Conservation (phyloP, 92 coral and sea anemone species). For the Pocillopora grandis region DNA sequence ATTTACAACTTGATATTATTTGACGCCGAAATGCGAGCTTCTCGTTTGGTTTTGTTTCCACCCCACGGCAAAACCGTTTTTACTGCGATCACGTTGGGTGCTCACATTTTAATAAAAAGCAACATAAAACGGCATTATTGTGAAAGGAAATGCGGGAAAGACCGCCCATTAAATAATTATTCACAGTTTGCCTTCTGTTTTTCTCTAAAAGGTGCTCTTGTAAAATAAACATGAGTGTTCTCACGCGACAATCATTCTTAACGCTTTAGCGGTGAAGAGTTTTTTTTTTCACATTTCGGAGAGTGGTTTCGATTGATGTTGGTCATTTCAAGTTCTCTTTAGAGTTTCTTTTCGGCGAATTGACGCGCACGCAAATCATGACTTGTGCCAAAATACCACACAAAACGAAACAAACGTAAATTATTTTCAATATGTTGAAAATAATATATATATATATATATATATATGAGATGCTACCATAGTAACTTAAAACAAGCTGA, state of each 20-base stretch:
- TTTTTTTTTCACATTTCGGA: background rate
- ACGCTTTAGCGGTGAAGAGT: constrained; percentile 3
- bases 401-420: too few species aligned
- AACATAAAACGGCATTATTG: background rate
- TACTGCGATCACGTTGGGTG: background rate
- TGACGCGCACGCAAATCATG: background rate
- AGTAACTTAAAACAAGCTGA: too few species aligned
- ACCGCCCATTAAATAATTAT: constrained; percentile 30
- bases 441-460: too few species aligned
- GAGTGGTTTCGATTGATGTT: background rate
- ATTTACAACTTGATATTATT: constrained; percentile 19
- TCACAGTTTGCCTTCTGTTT: constrained; percentile 32
- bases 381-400: too few species aligned
- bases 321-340: background rate
- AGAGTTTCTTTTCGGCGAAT: background rate
- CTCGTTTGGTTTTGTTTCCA: background rate
- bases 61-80: constrained; percentile 16
- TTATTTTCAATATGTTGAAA: too few species aligned
- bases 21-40: background rate
- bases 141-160: constrained; percentile 19
- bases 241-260: constrained; percentile 4
- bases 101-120: too few species aligned
- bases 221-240: constrained; percentile 29
- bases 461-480: too few species aligned
- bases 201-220: background rate